phyloP scores from a whole-genome alignment of 2,113 vertebrate genomes.

The Vicugna pacos region DNA sequence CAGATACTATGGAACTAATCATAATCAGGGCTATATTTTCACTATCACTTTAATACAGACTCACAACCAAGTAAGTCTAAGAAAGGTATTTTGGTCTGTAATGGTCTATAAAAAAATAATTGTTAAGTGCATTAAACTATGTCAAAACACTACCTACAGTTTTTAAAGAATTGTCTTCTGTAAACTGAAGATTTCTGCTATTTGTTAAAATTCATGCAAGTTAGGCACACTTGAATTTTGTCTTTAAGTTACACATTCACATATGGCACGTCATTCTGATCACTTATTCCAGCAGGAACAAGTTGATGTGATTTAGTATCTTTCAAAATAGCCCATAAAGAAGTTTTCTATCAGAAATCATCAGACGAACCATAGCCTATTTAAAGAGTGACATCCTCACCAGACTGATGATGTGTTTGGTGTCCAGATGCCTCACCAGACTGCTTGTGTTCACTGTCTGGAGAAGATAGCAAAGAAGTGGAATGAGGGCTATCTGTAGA shows the following conservation, averaged over 20 bases:
- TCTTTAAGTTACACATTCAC: constrained; percentile 9
- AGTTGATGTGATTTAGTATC: constrained; percentile 6
- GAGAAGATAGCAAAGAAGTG: constrained; percentile 89
- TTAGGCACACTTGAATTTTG: constrained; percentile 20
- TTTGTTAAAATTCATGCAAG: constrained; percentile 54
- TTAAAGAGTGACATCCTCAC: constrained; percentile 84
- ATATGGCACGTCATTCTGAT: not conserved
- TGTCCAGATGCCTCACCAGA: constrained; percentile 84
- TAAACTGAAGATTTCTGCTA: constrained; percentile 29
- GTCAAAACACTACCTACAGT: not conserved
- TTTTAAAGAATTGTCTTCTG: not conserved
- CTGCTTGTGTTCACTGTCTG: constrained; percentile 90
- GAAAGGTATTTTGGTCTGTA: not conserved
- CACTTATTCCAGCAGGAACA: not conserved
- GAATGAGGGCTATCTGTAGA: constrained; percentile 89
- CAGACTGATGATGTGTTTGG: constrained; percentile 86
- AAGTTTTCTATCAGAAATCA: constrained; percentile 10
- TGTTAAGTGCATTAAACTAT: not conserved
- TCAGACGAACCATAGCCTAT: constrained; percentile 63
- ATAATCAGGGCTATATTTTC: constrained; percentile 1
- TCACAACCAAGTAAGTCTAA: not conserved
- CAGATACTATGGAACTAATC: constrained; percentile 34
- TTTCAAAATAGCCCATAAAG: constrained; percentile 25
- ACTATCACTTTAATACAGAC: not conserved
- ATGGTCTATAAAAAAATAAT: constrained; percentile 6